Evolutionary conservation across 35 echinoderm and acorn worm species (phyloP).

Genomic region (Hemicentrotus pulcherrimus): DNA sequence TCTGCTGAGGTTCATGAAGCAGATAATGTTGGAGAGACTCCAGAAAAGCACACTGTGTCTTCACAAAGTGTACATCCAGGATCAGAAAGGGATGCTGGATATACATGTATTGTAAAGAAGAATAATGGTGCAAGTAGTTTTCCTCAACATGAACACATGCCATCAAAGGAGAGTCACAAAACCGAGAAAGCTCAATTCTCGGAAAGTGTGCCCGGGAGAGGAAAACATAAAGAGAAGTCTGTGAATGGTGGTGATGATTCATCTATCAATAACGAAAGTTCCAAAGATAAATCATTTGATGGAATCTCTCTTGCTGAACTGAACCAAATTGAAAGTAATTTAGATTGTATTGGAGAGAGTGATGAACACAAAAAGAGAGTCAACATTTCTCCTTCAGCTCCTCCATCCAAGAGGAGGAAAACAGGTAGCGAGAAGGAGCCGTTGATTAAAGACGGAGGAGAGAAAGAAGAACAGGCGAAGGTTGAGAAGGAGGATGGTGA

Average conservation of each 20-base stretch:
- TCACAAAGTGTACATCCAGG: background rate
- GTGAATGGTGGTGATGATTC: background rate
- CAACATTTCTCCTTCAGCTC: background rate
- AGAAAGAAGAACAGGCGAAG: background rate
- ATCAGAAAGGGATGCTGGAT: background rate
- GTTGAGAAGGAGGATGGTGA: slow-evolving; percentile 20
- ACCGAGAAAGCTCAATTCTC: background rate
- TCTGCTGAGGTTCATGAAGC: background rate
- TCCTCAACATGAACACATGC: background rate
- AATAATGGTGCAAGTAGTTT: background rate
- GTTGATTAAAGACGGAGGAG: background rate
- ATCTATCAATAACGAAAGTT: background rate
- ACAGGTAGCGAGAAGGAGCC: background rate
- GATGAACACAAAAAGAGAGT: background rate
- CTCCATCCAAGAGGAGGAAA: background rate
- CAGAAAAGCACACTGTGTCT: background rate
- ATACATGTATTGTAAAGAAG: background rate
- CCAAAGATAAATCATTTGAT: background rate
- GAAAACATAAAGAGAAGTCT: background rate
- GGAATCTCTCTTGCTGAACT: background rate
- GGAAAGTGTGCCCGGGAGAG: background rate
- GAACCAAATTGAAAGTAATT: background rate
- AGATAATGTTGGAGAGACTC: background rate
- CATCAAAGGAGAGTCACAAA: background rate
- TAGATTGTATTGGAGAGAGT: background rate